Evolutionary conservation across 2,113 vertebrate species (phyloP).

Genomic region (Petrocephalus microphthalmus): DNA sequence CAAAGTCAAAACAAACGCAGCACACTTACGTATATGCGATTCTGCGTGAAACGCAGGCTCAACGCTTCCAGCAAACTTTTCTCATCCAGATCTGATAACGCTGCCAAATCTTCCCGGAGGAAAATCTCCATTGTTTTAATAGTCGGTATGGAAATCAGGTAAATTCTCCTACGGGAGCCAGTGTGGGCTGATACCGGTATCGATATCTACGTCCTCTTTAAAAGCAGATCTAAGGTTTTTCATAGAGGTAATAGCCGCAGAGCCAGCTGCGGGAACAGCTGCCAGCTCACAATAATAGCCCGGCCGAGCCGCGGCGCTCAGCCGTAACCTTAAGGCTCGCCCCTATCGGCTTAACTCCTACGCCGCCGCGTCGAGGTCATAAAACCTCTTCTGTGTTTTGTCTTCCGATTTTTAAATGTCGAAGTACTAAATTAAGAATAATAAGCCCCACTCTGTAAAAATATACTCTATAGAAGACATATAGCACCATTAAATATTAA

Average conservation of each 20-base stretch:
- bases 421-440: not conserved
- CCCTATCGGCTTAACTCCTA: not conserved
- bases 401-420: not conserved
- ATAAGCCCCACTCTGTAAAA: not conserved
- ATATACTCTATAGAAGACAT: not conserved
- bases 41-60: constrained; percentile 41
- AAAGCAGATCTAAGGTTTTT: not conserved
- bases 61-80: constrained; percentile 45
- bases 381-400: not conserved
- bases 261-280: not conserved
- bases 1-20: not conserved
- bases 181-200: not conserved
- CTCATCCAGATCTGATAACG: constrained; percentile 52
- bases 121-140: constrained; percentile 33
- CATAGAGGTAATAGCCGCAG: not conserved
- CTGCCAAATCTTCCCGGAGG: constrained; percentile 45
- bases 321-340: not conserved
- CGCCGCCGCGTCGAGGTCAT: not conserved
- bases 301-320: not conserved
- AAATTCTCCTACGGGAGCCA: not conserved
- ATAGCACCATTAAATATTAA: not conserved
- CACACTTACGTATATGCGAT: constrained; percentile 51
- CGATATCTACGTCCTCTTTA: not conserved
- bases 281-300: not conserved
- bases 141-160: not conserved